Percentiles rank a stretch among this genome's conserved stretches.
Evolutionary conservation across 2,888 invertebrate genomes (phyloP).

Genomic region (Mylabris sibirica): DNA sequence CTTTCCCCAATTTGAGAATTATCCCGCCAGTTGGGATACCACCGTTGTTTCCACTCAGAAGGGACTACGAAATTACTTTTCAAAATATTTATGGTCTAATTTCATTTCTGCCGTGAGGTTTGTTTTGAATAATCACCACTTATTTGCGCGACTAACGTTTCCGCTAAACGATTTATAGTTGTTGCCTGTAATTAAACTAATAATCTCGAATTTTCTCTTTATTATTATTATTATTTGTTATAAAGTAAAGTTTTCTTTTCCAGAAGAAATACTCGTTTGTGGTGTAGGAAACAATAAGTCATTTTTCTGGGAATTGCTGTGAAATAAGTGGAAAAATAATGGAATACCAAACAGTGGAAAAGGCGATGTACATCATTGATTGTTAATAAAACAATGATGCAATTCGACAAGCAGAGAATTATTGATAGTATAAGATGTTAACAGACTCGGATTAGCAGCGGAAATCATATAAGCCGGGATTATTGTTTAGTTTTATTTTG

Average conservation of each 20-base stretch:
- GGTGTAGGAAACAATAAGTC: background rate
- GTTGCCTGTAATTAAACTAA: conserved; percentile 1
- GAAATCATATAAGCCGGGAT: conserved; percentile 33
- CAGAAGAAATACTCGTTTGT: background rate
- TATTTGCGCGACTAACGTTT: conserved; percentile 17
- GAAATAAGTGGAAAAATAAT: background rate
- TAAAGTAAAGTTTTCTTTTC: background rate
- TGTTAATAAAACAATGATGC: conserved; percentile 12
- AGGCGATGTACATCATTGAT: background rate
- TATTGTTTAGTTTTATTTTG: conserved; percentile 39
- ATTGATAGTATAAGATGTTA: conserved; percentile 32
- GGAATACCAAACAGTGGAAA: background rate
- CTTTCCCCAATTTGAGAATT: conserved; percentile 37
- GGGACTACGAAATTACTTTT: conserved; percentile 45
- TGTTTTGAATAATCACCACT: conserved; percentile 33
- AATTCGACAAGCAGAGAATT: conserved; percentile 26
- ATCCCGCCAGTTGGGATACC: conserved; percentile 32
- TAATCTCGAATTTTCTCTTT: background rate
- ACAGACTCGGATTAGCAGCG: conserved; percentile 38
- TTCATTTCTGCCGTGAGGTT: conserved; percentile 34
- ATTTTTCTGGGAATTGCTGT: background rate
- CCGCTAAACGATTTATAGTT: conserved; percentile 9
- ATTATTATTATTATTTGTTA: too few relatives aligned
- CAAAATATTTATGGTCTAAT: conserved; percentile 49
- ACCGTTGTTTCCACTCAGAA: conserved; percentile 29